Evolutionary conservation across 2,113 vertebrate species (phyloP), one percentile per base, ranked within the genome.

Genomic region (Toxotes jaculatrix): DNA sequence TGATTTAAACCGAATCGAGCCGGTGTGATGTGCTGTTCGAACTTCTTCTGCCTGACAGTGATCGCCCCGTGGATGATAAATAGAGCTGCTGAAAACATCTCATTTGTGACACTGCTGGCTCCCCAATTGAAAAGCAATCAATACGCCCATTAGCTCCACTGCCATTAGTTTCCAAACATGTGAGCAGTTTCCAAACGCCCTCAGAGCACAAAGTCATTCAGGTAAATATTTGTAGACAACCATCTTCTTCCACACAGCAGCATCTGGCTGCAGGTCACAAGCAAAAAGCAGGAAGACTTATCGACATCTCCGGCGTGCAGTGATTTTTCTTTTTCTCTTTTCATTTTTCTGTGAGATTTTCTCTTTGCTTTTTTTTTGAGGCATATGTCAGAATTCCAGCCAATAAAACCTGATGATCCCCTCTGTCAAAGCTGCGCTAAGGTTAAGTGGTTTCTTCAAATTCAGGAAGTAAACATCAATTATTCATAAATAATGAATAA

Each of bases 81-180:
- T 88, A 67, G 63, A 84, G 78, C 67, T 47, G 79, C 90, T 92
- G 81, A 91, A 87, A 90, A 85, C 78, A 77, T 89, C 88, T 87
- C 19, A 90, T 94, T 90, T 91, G 86, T 62, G 74, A 83, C 73
- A 70, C 80, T 78, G 78, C 80, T 71, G 80, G 80, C 87, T 79
- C 34, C 21, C 51, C 57, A 71, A 90, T 87, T 81, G 82, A 88
- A 87, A 90, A 74, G 68, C 78, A 85, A 93, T 93, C 86, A 88
- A 91, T 91, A 85, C 60, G 10, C 65, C 86, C 87, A 91, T 93
- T 93, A 92, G 88, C 84, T 87, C 63, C 65, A 14, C 66, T 65
- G 77, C 84, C 77, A 83, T 85, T 87, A 83, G 67, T 69, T 86
- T 82, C 66, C 76, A 79, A 87, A 85, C 77, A 80, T 82, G 87